A percentile compares a stretch with the other conserved stretches of the same genome.
Conservation (phyloP, 30 jellyfish, hydroid and myxozoan genomes). For the Cassiopea xamachana region DNA sequence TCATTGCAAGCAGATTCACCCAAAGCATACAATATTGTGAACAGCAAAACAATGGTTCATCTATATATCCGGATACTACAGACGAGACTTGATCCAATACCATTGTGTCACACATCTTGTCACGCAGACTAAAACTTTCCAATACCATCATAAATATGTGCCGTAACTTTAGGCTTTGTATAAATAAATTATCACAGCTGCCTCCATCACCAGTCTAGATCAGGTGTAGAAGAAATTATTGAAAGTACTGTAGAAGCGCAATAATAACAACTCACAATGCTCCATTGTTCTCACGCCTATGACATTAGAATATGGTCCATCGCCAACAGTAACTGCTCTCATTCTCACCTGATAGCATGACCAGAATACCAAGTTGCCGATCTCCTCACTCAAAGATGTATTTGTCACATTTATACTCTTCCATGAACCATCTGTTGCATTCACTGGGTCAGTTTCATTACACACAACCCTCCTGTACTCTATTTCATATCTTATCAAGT, state of each 20-base stretch:
- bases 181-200: too few relatives aligned
- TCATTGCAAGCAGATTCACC: too few relatives aligned
- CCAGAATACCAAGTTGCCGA: slow-evolving; percentile 17
- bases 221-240: too few relatives aligned
- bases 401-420: background rate
- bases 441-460: background rate
- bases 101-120: too few relatives aligned
- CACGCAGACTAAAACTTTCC: too few relatives aligned
- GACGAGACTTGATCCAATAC: too few relatives aligned
- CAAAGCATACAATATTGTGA: too few relatives aligned
- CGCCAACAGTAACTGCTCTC: slow-evolving; percentile 36
- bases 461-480: slow-evolving; percentile 25
- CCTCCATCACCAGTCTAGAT: too few relatives aligned
- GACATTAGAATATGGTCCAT: background rate
- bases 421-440: background rate
- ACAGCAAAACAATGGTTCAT: too few relatives aligned
- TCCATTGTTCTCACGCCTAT: slow-evolving; percentile 1
- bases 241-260: background rate
- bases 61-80: too few relatives aligned
- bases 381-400: background rate
- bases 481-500: slow-evolving; percentile 3
- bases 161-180: too few relatives aligned
- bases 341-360: slow-evolving; percentile 46
- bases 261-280: background rate
- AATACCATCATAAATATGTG: too few relatives aligned